Conservation (phyloP, 2,797 vertebrate genomes). For the Megalops cyprinoides region DNA sequence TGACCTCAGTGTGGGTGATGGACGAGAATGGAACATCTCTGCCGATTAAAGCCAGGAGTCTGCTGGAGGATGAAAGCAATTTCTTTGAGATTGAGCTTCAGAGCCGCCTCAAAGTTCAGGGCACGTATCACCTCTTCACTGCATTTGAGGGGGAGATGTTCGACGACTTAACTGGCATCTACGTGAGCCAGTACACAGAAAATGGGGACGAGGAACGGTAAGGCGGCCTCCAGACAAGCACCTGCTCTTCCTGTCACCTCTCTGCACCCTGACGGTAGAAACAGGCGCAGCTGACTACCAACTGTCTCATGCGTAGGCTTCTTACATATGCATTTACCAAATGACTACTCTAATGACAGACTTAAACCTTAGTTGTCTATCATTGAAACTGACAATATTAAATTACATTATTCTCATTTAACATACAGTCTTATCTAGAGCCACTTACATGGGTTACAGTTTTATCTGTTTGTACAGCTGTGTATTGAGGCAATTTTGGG, state of each 20-base stretch:
- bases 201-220: conserved; percentile 42
- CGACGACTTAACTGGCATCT: conserved; percentile 55
- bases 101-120: not conserved
- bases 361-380: no score
- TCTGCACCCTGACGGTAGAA: not conserved
- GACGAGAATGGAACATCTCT: not conserved
- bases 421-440: no score
- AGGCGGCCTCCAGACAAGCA: not conserved
- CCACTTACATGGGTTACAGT: no score
- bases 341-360: no score
- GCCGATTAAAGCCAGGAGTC: accelerated
- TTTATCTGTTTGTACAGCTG: no score
- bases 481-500: no score
- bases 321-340: no score
- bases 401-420: no score
- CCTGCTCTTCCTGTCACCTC: not conserved
- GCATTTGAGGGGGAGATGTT: conserved; percentile 60
- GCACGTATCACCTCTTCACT: conserved; percentile 65
- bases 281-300: no score
- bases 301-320: no score
- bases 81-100: conserved; percentile 66
- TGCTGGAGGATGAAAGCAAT: conserved; percentile 19
- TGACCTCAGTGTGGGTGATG: conserved; percentile 38
- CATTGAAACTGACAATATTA: no score
- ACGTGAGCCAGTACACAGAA: conserved; percentile 61